These are phyloP conservation scores for Ethmia dodecea DNA, from an alignment of 2,888 invertebrate genomes.

Conservation along the genomic window DNA sequence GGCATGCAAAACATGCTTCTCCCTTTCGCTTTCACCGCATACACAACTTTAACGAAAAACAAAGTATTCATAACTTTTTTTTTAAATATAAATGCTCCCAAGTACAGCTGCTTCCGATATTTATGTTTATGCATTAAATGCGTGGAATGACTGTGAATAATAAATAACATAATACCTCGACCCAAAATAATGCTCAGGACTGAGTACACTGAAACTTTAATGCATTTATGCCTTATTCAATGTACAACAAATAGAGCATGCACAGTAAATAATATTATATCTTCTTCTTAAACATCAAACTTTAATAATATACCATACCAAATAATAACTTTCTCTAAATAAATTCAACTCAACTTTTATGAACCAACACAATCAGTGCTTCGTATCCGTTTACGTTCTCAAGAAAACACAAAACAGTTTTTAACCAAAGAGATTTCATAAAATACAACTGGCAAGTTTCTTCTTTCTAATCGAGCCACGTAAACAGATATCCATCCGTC, in stretches of 20 bases:
- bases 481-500: slow-evolving; percentile 25
- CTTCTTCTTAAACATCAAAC: slow-evolving; percentile 7
- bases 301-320: slow-evolving; percentile 8
- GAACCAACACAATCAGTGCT: slow-evolving; percentile 29
- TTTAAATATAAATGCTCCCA: neutral
- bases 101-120: no score
- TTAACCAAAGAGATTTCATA: neutral
- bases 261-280: slow-evolving; percentile 20
- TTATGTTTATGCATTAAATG: no score
- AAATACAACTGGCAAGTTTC: neutral
- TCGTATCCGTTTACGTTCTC: slow-evolving; percentile 23
- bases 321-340: slow-evolving; percentile 17
- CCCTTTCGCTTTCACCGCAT: neutral
- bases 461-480: neutral
- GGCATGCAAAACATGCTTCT: no score
- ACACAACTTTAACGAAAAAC: neutral
- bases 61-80: neutral
- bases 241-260: slow-evolving; percentile 30
- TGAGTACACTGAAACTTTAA: slow-evolving; percentile 31
- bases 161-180: slow-evolving; percentile 49
- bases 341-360: slow-evolving; percentile 24
- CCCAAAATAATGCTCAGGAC: slow-evolving; percentile 46
- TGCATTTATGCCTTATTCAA: slow-evolving; percentile 20
- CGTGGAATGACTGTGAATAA: slow-evolving; percentile 31
- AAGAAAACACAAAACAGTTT: neutral